Conservation (phyloP, 2,888 invertebrate genomes). For the Harpalus rufipes region DNA sequence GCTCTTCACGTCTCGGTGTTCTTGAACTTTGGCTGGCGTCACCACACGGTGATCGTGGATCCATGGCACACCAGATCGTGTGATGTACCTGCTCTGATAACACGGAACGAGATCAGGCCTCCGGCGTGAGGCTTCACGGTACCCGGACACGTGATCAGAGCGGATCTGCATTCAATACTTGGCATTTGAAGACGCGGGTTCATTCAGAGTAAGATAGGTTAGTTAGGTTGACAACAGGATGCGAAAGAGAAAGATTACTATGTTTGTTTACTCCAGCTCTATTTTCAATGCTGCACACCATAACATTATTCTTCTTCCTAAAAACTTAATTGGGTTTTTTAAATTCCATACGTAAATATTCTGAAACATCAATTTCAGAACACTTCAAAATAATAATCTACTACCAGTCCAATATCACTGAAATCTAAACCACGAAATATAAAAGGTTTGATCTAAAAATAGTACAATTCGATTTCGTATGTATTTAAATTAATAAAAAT, state of each 20-base stretch:
- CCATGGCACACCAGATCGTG: slow-evolving; percentile 12
- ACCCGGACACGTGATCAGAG: slow-evolving; percentile 36
- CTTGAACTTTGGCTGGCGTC: slow-evolving; percentile 51
- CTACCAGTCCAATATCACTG: too few species aligned
- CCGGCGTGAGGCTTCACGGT: slow-evolving; percentile 44
- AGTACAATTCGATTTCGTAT: too few species aligned
- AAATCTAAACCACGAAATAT: too few species aligned
- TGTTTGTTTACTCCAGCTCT: background rate
- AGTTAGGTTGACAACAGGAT: background rate
- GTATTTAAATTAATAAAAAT: too few species aligned
- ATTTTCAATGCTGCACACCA: too few species aligned
- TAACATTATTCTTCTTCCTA: too few species aligned
- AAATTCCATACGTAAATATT: too few species aligned
- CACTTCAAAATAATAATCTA: too few species aligned
- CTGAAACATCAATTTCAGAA: too few species aligned
- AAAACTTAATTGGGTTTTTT: too few species aligned
- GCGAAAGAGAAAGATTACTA: background rate
- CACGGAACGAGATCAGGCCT: slow-evolving; percentile 49
- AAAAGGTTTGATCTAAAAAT: too few species aligned
- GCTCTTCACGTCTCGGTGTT: slow-evolving; percentile 1
- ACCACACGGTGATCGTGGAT: slow-evolving; percentile 20
- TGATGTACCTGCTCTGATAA: slow-evolving; percentile 58
- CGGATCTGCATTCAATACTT: slow-evolving; percentile 4
- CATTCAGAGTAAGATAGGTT: background rate
- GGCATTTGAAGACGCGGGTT: background rate